Conservation (phyloP, 2,113 vertebrate species). For the Pycnonotus jocosus region DNA sequence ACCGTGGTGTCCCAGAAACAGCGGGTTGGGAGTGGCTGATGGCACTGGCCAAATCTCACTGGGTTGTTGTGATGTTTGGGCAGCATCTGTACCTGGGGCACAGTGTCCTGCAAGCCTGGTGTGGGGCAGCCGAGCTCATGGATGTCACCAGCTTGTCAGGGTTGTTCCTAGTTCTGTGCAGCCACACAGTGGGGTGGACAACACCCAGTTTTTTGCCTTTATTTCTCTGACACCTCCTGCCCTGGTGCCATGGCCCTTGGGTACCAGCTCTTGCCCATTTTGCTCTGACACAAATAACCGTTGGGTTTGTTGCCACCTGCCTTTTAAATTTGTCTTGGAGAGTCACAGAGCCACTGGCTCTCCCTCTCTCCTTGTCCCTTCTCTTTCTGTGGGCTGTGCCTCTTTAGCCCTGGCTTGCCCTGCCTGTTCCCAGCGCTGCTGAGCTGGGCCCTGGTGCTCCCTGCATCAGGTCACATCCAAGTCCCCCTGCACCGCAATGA, state of each 20-base stretch:
- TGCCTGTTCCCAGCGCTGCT: neutral
- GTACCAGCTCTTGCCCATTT: neutral
- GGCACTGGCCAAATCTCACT: neutral
- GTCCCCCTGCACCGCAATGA: neutral
- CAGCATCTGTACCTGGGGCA: neutral
- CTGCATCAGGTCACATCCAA: rapidly evolving
- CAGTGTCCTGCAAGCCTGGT: neutral
- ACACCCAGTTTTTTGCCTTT: neutral
- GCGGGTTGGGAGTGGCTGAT: neutral
- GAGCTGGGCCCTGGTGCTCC: neutral
- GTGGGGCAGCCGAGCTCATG: rapidly evolving
- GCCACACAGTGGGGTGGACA: neutral
- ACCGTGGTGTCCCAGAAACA: rapidly evolving
- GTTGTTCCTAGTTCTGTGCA: neutral
- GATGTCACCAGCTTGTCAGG: neutral
- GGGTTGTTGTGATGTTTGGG: neutral
- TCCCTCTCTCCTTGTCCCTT: neutral
- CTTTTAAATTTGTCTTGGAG: neutral
- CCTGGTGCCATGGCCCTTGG: neutral
- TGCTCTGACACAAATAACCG: neutral
- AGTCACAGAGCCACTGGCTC: neutral
- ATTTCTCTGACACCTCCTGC: neutral
- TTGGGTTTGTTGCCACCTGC: neutral
- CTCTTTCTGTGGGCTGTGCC: rapidly evolving
- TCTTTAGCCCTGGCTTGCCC: neutral